Percentiles rank a stretch among this genome's conserved stretches.
Conservation (phyloP, 2,888 invertebrate species). For the Digitonthophagus gazella region DNA sequence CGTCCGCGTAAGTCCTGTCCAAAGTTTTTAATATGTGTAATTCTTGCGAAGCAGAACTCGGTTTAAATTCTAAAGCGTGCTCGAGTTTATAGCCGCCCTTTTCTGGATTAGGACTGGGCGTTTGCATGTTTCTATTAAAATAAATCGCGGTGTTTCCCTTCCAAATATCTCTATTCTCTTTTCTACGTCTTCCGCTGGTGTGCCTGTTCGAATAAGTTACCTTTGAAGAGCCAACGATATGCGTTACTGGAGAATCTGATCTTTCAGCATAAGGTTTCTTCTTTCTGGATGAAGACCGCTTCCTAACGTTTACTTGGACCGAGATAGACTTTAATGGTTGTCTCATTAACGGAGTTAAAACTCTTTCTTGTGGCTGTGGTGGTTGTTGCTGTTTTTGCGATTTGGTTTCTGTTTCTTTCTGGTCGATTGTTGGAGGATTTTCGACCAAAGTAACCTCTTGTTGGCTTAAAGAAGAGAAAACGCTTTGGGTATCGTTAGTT, state of each 20-base stretch:
- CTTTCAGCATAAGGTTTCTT: conserved; percentile 65
- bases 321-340: conserved; percentile 75
- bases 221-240: conserved; percentile 59
- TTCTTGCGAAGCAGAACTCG: conserved; percentile 78
- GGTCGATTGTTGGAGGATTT: conserved; percentile 56
- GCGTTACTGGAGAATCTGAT: conserved; percentile 68
- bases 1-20: conserved; percentile 84
- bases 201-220: conserved; percentile 59
- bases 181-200: conserved; percentile 49
- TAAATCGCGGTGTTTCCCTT: conserved; percentile 71
- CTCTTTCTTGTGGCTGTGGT: conserved; percentile 51
- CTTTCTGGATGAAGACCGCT: conserved; percentile 65
- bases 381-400: conserved; percentile 39
- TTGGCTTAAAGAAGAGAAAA: conserved; percentile 72
- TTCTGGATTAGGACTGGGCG: conserved; percentile 60
- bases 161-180: conserved; percentile 56
- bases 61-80: conserved; percentile 54
- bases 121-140: conserved; percentile 54
- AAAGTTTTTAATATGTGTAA: conserved; percentile 77
- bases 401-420: conserved; percentile 46
- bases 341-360: conserved; percentile 65
- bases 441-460: conserved; percentile 61
- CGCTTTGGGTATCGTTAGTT: conserved; percentile 72
- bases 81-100: conserved; percentile 43
- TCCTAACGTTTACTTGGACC: conserved; percentile 64